Percentiles rank a stretch among this genome's conserved stretches.
These are phyloP conservation scores for Ibidorhyncha struthersii DNA, from an alignment of 2,113 vertebrate genomes.

Conservation along the genomic window DNA sequence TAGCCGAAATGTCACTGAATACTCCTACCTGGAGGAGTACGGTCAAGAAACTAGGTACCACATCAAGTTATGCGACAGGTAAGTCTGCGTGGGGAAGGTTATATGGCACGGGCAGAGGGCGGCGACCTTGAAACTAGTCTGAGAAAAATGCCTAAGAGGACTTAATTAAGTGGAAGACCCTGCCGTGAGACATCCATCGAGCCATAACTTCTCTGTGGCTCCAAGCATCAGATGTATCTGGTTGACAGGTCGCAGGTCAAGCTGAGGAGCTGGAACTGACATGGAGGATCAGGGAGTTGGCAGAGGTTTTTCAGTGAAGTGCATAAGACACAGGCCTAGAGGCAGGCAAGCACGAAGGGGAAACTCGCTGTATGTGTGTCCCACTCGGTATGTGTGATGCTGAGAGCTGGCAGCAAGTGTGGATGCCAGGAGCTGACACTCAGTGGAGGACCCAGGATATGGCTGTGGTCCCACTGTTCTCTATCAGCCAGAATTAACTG, in stretches of 20 bases:
- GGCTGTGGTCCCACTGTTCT: background rate
- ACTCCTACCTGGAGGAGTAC: background rate
- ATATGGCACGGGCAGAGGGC: background rate
- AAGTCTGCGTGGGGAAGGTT: background rate
- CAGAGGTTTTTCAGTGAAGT: background rate
- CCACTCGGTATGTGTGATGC: background rate
- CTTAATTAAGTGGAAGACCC: background rate
- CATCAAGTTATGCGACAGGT: background rate
- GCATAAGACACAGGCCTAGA: background rate
- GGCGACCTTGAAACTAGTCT: background rate
- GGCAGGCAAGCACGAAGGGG: accelerated
- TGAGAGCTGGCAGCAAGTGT: background rate
- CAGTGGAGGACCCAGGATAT: background rate
- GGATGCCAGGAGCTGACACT: background rate
- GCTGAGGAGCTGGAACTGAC: background rate
- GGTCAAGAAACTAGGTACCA: background rate
- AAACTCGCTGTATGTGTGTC: background rate
- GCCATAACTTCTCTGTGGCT: background rate
- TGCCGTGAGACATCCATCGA: background rate
- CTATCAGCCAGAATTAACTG: background rate
- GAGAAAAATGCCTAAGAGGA: background rate
- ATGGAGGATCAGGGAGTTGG: background rate
- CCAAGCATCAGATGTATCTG: background rate
- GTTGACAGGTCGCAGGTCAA: background rate
- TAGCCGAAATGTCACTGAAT: background rate